Evolutionary conservation across 37 sponge, comb jelly and placozoan genomes (phyloP).

Genomic region (Oopsacas minuta): DNA sequence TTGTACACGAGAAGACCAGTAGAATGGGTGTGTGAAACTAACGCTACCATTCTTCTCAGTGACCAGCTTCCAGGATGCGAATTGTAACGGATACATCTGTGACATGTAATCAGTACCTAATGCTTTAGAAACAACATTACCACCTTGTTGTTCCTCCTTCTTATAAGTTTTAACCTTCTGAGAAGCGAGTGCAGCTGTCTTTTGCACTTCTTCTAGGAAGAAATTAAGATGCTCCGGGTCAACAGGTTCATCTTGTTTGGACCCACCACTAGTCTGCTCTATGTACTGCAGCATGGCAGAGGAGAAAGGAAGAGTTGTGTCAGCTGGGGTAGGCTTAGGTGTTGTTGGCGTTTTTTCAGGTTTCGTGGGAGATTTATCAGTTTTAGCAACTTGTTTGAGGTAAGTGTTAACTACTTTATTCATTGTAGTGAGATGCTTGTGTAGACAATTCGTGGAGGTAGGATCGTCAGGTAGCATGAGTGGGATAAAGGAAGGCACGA

Average conservation of each 20-base stretch:
- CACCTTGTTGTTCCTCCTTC: neutral
- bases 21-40: constrained; percentile 26
- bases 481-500: neutral
- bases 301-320: neutral
- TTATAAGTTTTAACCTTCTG: neutral
- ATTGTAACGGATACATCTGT: constrained; percentile 62
- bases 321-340: neutral
- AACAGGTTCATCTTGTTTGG: constrained; percentile 5
- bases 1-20: constrained; percentile 32
- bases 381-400: neutral
- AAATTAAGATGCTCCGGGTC: constrained; percentile 1
- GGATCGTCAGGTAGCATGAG: neutral
- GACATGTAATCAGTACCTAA: constrained; percentile 39
- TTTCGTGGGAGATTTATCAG: constrained; percentile 2
- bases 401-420: neutral
- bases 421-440: constrained; percentile 16
- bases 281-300: constrained; percentile 11
- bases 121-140: neutral
- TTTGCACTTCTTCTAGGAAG: constrained; percentile 18
- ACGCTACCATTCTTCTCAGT: constrained; percentile 17
- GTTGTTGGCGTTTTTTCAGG: neutral
- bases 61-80: constrained; percentile 27
- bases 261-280: neutral
- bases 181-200: neutral
- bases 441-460: neutral